phyloP scores from a whole-genome alignment of 2,797 vertebrate genomes.

The Lepilemur ruficaudatus region DNA sequence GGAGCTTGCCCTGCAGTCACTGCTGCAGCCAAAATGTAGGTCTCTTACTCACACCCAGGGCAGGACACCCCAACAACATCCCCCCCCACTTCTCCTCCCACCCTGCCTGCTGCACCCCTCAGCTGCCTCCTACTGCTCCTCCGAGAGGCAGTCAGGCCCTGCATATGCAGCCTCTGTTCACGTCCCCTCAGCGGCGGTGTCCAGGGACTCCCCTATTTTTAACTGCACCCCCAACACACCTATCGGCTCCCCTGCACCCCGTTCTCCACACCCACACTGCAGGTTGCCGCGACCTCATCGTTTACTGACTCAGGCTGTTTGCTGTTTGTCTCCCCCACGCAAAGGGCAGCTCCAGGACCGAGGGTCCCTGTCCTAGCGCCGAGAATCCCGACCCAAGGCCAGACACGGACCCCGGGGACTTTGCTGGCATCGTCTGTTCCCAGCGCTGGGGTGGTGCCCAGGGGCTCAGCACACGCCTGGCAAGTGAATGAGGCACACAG shows the following conservation, averaged over 20 bases:
- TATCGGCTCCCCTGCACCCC: background rate
- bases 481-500: background rate
- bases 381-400: background rate
- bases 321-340: background rate
- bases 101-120: background rate
- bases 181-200: too few relatives aligned
- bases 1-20: background rate
- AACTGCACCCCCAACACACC: background rate
- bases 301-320: too few relatives aligned
- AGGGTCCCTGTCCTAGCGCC: background rate
- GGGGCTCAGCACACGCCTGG: background rate
- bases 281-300: fast-evolving
- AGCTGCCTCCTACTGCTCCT: background rate
- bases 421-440: too few relatives aligned
- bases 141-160: fast-evolving
- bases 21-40: fast-evolving
- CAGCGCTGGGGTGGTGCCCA: fast-evolving
- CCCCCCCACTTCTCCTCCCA: background rate
- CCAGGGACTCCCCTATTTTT: background rate
- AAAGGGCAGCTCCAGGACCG: background rate
- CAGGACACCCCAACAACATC: fast-evolving
- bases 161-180: too few relatives aligned
- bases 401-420: too few relatives aligned
- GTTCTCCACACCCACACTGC: fast-evolving
- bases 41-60: fast-evolving